phyloP scores from a whole-genome alignment of 2,113 vertebrate species.

The Xiphophorus maculatus region DNA sequence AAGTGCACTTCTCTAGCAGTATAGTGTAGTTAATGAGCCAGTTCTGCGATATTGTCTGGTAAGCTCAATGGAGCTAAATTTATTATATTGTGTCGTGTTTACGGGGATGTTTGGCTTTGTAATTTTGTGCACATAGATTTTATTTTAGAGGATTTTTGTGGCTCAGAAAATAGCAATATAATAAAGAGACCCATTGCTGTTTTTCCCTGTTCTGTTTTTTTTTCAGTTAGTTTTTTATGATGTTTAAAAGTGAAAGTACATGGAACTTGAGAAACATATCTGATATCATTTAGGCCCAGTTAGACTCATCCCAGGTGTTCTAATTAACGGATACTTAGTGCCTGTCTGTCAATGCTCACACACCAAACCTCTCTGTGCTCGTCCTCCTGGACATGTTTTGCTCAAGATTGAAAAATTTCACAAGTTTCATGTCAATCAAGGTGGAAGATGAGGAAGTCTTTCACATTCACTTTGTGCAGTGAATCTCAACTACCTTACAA shows the following conservation, averaged over 20 bases:
- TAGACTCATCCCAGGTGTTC: conserved; percentile 19
- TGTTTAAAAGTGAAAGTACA: conserved; percentile 16
- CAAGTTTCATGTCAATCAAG: conserved; percentile 40
- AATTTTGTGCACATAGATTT: conserved; percentile 14
- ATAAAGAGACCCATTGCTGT: not conserved
- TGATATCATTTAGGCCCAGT: conserved; percentile 43
- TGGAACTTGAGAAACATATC: conserved; percentile 60
- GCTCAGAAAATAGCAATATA: not conserved
- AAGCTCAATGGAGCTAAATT: conserved; percentile 9
- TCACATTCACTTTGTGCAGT: not conserved
- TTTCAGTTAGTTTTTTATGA: conserved; percentile 10
- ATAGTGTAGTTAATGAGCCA: conserved; percentile 27
- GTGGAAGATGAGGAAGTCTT: not conserved
- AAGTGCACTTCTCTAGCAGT: conserved; percentile 14
- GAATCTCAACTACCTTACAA: no score
- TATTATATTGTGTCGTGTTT: not conserved
- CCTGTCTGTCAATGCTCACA: conserved; percentile 30
- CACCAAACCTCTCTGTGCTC: conserved; percentile 25
- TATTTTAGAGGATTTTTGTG: conserved; percentile 2
- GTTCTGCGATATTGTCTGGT: not conserved
- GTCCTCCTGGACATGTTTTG: conserved; percentile 23
- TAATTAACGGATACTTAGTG: conserved; percentile 55
- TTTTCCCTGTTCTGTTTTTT: conserved; percentile 12
- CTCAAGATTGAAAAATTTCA: conserved; percentile 33
- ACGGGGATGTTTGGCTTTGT: not conserved